phyloP scores from a whole-genome alignment of 2,888 invertebrate species.

The Mycalesis mineus region DNA sequence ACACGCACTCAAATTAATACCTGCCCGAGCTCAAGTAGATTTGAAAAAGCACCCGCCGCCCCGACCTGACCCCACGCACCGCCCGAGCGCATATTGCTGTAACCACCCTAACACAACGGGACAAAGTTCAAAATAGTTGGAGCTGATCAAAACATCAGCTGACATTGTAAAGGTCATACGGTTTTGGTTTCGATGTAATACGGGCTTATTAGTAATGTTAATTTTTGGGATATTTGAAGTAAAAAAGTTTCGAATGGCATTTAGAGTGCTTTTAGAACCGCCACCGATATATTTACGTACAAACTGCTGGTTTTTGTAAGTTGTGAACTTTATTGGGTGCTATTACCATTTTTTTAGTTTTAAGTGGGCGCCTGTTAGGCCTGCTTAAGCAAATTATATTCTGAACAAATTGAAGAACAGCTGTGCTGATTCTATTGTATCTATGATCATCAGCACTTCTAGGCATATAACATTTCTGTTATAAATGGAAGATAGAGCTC shows the following conservation, averaged over 20 bases:
- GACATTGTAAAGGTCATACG: slow-evolving; percentile 29
- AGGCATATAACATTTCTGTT: no score
- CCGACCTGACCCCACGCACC: slow-evolving; percentile 30
- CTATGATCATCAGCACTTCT: no score
- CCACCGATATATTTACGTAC: slow-evolving; percentile 71
- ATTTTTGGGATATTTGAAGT: slow-evolving; percentile 61
- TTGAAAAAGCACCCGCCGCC: slow-evolving; percentile 48
- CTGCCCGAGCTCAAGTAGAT: slow-evolving; percentile 62
- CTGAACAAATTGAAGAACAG: background rate
- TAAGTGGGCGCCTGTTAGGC: background rate
- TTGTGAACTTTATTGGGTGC: slow-evolving; percentile 24
- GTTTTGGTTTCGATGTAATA: slow-evolving; percentile 43
- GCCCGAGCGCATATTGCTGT: background rate
- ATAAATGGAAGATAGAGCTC: no score
- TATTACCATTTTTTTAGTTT: slow-evolving; percentile 16
- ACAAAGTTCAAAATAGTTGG: slow-evolving; percentile 3
- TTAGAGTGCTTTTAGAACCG: slow-evolving; percentile 66
- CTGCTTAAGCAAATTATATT: background rate
- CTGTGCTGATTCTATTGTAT: background rate
- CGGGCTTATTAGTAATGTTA: slow-evolving; percentile 67
- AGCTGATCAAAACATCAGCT: background rate
- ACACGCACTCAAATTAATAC: slow-evolving; percentile 71
- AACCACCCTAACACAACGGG: background rate
- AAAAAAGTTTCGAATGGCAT: slow-evolving; percentile 58
- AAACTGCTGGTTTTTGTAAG: slow-evolving; percentile 44